A percentile compares a stretch with the other conserved stretches of the same genome.
Conservation (phyloP, 2,888 invertebrate species). For the Caradrina clavipalpis region DNA sequence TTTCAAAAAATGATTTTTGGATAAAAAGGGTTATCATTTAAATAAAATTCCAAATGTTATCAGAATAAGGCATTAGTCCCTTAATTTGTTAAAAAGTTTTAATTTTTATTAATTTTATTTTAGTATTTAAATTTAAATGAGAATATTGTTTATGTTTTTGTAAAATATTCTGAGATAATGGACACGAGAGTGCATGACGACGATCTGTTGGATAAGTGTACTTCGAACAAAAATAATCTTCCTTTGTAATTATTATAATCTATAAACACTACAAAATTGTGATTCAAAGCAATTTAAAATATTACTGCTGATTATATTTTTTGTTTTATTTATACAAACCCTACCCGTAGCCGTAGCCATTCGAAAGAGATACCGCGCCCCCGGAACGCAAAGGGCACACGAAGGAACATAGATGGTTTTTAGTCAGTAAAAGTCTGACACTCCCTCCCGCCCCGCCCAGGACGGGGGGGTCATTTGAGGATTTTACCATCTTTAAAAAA, state of each 20-base stretch:
- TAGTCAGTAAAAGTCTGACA: too few relatives aligned
- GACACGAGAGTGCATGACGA: constrained; percentile 74
- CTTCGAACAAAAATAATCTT: constrained; percentile 87
- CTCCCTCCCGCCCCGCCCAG: too few relatives aligned
- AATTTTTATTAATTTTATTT: constrained; percentile 14
- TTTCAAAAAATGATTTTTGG: constrained; percentile 35
- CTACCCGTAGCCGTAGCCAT: too few relatives aligned
- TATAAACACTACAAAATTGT: constrained; percentile 91
- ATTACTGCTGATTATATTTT: constrained; percentile 89
- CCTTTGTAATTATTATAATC: constrained; percentile 90
- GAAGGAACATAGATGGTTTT: too few relatives aligned
- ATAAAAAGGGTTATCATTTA: constrained; percentile 40
- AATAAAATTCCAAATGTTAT: constrained; percentile 29
- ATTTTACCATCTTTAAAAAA: too few relatives aligned
- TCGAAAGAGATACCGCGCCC: too few relatives aligned
- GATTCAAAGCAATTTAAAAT: constrained; percentile 91
- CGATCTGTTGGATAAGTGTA: constrained; percentile 80
- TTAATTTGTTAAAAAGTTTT: constrained; percentile 2
- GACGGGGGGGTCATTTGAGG: too few relatives aligned
- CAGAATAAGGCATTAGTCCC: constrained; percentile 2
- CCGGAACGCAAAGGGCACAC: too few relatives aligned
- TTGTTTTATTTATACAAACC: constrained; percentile 75
- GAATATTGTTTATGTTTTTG: constrained; percentile 29
- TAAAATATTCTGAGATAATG: constrained; percentile 69
- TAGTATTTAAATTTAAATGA: background rate